phyloP scores from a whole-genome alignment of 2,113 vertebrate genomes.

The Vombatus ursinus region DNA sequence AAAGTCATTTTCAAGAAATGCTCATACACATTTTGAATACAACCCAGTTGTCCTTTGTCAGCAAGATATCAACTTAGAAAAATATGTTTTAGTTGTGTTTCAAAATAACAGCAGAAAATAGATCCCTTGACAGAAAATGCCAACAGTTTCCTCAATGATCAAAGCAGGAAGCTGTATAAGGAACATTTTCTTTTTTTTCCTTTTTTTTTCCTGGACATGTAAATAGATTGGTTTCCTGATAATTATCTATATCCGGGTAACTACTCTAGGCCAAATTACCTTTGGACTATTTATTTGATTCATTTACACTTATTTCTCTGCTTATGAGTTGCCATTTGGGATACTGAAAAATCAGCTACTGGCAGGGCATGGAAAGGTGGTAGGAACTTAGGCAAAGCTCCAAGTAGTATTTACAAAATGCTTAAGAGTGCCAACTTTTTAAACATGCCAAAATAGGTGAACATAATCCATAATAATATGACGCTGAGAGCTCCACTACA shows the following conservation, averaged over 20 bases:
- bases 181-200: not conserved
- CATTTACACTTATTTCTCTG: constrained; percentile 46
- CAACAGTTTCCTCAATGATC: constrained; percentile 10
- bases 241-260: constrained; percentile 49
- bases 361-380: not conserved
- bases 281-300: constrained; percentile 29
- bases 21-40: constrained; percentile 16
- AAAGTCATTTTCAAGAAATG: constrained; percentile 8
- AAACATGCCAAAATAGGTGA: constrained; percentile 23
- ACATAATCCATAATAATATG: not conserved
- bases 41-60: constrained; percentile 10
- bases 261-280: constrained; percentile 55
- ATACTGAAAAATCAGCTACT: constrained; percentile 44
- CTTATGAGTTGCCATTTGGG: constrained; percentile 50
- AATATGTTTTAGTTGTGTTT: constrained; percentile 37
- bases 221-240: constrained; percentile 54
- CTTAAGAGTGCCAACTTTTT: constrained; percentile 5
- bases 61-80: constrained; percentile 12
- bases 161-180: not conserved
- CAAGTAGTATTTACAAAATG: constrained; percentile 5
- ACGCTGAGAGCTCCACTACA: not conserved
- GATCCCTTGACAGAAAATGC: constrained; percentile 44
- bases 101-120: constrained; percentile 58
- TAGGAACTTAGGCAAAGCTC: constrained; percentile 5
- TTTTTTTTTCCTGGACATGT: constrained; percentile 46